Evolutionary conservation across 2,113 vertebrate genomes (phyloP), one percentile per base, ranked within the genome.

Genomic region (Amphilophus citrinellus): DNA sequence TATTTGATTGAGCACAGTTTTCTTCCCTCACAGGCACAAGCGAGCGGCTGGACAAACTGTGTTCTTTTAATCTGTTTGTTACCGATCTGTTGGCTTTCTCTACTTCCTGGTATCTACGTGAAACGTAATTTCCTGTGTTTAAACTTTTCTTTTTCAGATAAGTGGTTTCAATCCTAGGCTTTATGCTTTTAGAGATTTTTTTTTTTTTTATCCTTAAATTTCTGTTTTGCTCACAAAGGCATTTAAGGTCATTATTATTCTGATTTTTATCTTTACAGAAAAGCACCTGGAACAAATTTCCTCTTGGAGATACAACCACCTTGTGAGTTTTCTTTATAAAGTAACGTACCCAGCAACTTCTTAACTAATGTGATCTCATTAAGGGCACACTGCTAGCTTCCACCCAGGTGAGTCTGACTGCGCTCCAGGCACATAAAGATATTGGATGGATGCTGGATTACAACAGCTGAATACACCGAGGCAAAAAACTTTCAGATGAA

Each of bases 331-430:
- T 83, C 63, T 56, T 71, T 58, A 20, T 1, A 53, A 77, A 8
- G 42, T 66, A 58, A 66, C n/a, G 14, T 24, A 76, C 53, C 24
- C 61, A 30, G 27, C 57, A 63, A 73, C 71, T 10, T 84, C 17
- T 84, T 61, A 79, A 73, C 63, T 56, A 58, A 84, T 80, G 62
- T 85, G 86, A 79, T 88, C 50, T 77, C 27, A 86, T 84, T 86
- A 83, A 75, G 88, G 77, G 27, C 61, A 80, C 68, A 30, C 58
- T 82, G 66, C 61, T 85, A 63, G 32, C 78, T 62, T 86, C 73
- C 73, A 66, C 5, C 58, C 65, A 80, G 57, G 62, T 44, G 18
- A 61, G 37, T 63, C 57, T 79, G 50, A 75, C 58, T 62, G 62
- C 9, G 76, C 90, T 87, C 27, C n/a, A 35, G 76, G 80, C 44